Base-by-base conservation (phyloP, 2,888 invertebrate species). In the Aporophyla nigra region DNA sequence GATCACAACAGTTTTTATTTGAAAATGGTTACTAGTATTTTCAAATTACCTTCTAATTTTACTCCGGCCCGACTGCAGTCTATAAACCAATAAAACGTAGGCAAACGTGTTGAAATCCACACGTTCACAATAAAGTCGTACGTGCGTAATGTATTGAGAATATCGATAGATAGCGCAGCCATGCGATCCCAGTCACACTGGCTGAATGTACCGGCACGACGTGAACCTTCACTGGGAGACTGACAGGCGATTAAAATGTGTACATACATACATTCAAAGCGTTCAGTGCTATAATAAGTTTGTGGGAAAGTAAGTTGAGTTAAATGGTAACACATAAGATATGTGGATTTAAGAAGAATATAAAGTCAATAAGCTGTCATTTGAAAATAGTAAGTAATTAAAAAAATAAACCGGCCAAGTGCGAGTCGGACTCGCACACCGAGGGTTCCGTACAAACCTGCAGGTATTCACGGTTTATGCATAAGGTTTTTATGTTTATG, bases 71-170 rank as follows among this genome's bases (percentile, higher is more conserved):
- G 24, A 49, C n/a, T 67, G 21, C 40, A 62, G 68, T 40, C 40
- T 51, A 71, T 74, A 65, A 58, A 79, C 75, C 76, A 78, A 83
- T 84, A 84, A 84, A 80, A 84, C 78, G 81, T 84, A 83, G 62
- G 78, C 69, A 81, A 74, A 81, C 83, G 84, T 78, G 82, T 77
- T 78, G 78, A 81, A 77, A 83, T 83, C 74, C 63, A 74, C 84
- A 83, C 83, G 83, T 84, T 62, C 84, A 84, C 82, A 84, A 83
- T 83, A 83, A 84, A 81, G 74, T 71, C 68, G 61, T 59, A 81
- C 83, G 83, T 83, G 83, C 81, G 84, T 78, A 84, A 78, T 84
- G 78, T 69, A 71, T 78, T 43, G 43, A 62, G 83, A 77, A 81
- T 81, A 80, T 81, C 74, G 83, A 84, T 67, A 66, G 80, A 72